A percentile compares a stretch with the other conserved stretches of the same genome.
Conservation (phyloP, 2,888 invertebrate species). For the Chymomyza caudatula region DNA sequence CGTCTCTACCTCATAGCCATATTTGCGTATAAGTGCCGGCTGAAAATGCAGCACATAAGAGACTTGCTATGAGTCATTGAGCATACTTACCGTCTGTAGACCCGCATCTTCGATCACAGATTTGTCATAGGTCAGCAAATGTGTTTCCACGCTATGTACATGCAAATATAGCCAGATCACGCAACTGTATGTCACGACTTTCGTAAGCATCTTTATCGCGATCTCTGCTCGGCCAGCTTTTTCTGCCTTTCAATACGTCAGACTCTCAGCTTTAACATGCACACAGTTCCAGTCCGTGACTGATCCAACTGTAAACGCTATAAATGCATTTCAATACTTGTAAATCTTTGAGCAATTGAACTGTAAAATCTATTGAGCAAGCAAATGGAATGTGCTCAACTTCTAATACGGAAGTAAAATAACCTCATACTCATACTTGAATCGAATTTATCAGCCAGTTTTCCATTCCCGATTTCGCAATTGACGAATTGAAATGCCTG, state of each 20-base stretch:
- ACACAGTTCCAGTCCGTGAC: neutral
- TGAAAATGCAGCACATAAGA: too few species aligned
- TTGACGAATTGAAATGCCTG: too few species aligned
- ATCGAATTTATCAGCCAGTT: too few species aligned
- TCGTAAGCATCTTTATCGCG: neutral
- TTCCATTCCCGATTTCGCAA: too few species aligned
- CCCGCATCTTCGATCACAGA: conserved; percentile 29
- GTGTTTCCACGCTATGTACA: neutral
- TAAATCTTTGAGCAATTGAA: neutral
- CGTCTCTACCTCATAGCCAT: conserved; percentile 82
- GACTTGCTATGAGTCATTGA: too few species aligned
- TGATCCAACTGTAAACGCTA: neutral
- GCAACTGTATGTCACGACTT: neutral
- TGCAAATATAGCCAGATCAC: conserved; percentile 10
- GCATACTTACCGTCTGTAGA: conserved; percentile 2
- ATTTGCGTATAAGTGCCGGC: conserved; percentile 75
- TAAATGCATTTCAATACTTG: neutral
- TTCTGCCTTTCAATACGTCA: neutral
- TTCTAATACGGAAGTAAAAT: too few species aligned
- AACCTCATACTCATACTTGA: too few species aligned
- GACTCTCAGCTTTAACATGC: neutral
- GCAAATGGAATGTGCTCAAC: too few species aligned
- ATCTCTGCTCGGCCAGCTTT: neutral
- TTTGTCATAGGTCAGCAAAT: conserved; percentile 4
- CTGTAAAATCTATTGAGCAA: neutral